These are phyloP conservation scores for Drosophila cyrtoloma DNA, from an alignment of 2,888 invertebrate genomes.

Conservation along the genomic window DNA sequence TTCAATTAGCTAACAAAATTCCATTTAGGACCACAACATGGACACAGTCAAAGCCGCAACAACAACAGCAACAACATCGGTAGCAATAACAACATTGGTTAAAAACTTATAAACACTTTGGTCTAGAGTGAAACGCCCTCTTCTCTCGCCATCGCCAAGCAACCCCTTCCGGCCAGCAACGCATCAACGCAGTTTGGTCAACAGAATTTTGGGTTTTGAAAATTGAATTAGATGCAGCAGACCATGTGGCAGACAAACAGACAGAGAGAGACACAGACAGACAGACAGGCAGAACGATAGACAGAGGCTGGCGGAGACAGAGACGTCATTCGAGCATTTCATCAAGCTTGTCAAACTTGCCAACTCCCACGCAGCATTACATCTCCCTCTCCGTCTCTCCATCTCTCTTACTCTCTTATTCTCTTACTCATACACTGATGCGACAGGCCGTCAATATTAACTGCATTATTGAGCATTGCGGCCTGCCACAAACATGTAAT, in stretches of 20 bases:
- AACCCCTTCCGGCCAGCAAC: slow-evolving; percentile 42
- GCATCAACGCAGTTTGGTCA: slow-evolving; percentile 75
- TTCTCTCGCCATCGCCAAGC: slow-evolving; percentile 17
- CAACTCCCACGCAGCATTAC: slow-evolving; percentile 27
- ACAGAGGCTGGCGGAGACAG: slow-evolving; percentile 10
- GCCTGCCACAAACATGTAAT: slow-evolving; percentile 80
- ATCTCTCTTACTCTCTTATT: background rate
- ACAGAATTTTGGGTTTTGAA: slow-evolving; percentile 79
- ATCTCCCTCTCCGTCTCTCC: background rate
- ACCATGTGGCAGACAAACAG: slow-evolving; percentile 66
- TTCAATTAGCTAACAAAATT: slow-evolving; percentile 80
- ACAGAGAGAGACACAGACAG: slow-evolving; percentile 15
- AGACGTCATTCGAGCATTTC: slow-evolving; percentile 45
- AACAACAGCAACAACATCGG: slow-evolving; percentile 45
- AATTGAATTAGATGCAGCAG: slow-evolving; percentile 82
- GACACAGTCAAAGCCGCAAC: slow-evolving; percentile 51
- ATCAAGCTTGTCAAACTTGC: slow-evolving; percentile 52
- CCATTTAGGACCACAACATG: slow-evolving; percentile 72
- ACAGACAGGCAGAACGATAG: slow-evolving; percentile 3
- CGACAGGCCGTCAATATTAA: slow-evolving; percentile 70
- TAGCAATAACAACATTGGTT: slow-evolving; percentile 54
- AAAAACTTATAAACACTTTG: slow-evolving; percentile 79
- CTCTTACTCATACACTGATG: slow-evolving; percentile 3
- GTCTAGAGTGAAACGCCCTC: slow-evolving; percentile 24
- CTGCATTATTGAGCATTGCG: slow-evolving; percentile 81